Conservation (phyloP, 1,140 invertebrate genomes). For the Drosophila busckii region DNA sequence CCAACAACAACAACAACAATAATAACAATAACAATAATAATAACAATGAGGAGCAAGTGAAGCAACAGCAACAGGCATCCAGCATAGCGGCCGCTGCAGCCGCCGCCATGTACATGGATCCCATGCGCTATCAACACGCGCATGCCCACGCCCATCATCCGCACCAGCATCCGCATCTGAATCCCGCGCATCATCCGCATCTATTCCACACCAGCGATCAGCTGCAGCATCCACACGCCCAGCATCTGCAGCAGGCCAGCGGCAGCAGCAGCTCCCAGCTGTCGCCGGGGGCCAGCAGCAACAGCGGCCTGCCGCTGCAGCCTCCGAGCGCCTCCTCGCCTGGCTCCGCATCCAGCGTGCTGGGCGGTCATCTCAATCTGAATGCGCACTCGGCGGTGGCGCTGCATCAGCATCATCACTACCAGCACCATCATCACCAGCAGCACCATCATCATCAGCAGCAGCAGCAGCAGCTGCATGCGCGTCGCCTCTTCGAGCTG, state of each 20-base stretch:
- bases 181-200: slow-evolving; percentile 78
- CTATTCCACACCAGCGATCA: slow-evolving; percentile 77
- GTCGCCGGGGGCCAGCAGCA: slow-evolving; percentile 63
- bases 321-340: slow-evolving; percentile 65
- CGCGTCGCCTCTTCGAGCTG: slow-evolving; percentile 75
- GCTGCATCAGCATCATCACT: slow-evolving; percentile 70
- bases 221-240: slow-evolving; percentile 65
- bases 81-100: slow-evolving; percentile 77
- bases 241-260: slow-evolving; percentile 35
- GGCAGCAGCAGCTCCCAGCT: slow-evolving; percentile 61
- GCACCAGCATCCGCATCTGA: slow-evolving; percentile 75
- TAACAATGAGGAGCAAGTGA: slow-evolving; percentile 55
- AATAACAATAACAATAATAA: slow-evolving; percentile 63
- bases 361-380: slow-evolving; percentile 57
- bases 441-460: slow-evolving; percentile 76
- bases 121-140: slow-evolving; percentile 77
- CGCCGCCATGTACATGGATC: slow-evolving; percentile 79
- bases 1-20: slow-evolving; percentile 52
- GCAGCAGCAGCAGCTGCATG: slow-evolving; percentile 78
- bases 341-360: slow-evolving; percentile 57
- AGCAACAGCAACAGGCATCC: slow-evolving; percentile 67
- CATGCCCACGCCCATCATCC: slow-evolving; percentile 74
- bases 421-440: slow-evolving; percentile 73
- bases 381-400: slow-evolving; percentile 55
- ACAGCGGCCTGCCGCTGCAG: slow-evolving; percentile 57